Conservation (phyloP, 1,140 invertebrate species). For the Drosophila tsacasi region DNA sequence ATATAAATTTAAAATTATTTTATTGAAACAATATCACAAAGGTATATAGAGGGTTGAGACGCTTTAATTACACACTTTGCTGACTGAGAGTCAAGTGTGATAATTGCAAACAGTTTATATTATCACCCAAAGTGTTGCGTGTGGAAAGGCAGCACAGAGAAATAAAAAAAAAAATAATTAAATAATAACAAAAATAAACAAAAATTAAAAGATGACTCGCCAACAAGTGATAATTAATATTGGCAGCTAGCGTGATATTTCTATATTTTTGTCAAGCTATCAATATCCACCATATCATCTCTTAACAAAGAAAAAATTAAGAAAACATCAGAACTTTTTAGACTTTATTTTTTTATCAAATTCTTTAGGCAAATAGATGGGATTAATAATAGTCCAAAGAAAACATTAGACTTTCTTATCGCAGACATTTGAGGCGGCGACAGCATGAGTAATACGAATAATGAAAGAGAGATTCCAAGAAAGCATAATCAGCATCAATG, state of each 20-base stretch:
- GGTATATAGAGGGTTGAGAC: not conserved
- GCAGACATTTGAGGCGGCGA: not conserved
- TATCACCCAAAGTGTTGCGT: conserved; percentile 12
- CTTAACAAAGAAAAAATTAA: not conserved
- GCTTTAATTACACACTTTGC: not conserved
- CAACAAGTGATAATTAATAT: conserved; percentile 1
- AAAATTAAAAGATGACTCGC: conserved; percentile 12
- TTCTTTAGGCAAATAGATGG: not conserved
- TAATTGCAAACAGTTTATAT: not conserved
- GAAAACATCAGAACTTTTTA: not conserved
- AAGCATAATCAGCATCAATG: conserved; percentile 43
- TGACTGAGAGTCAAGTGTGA: not conserved
- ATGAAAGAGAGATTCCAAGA: not conserved
- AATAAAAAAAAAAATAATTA: conserved; percentile 2
- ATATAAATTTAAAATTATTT: not conserved
- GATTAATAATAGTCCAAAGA: not conserved
- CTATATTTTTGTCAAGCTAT: not conserved
- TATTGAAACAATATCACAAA: not conserved
- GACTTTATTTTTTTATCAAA: not conserved
- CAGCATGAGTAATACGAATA: conserved; percentile 4
- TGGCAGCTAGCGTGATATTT: not conserved
- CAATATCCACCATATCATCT: too few species aligned
- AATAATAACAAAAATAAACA: not conserved
- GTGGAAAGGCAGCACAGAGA: not conserved
- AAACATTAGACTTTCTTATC: conserved; percentile 6